Evolutionary conservation across 2,888 invertebrate genomes (phyloP), one percentile per base, ranked within the genome.

Genomic region (Synanthedon formicaeformis): DNA sequence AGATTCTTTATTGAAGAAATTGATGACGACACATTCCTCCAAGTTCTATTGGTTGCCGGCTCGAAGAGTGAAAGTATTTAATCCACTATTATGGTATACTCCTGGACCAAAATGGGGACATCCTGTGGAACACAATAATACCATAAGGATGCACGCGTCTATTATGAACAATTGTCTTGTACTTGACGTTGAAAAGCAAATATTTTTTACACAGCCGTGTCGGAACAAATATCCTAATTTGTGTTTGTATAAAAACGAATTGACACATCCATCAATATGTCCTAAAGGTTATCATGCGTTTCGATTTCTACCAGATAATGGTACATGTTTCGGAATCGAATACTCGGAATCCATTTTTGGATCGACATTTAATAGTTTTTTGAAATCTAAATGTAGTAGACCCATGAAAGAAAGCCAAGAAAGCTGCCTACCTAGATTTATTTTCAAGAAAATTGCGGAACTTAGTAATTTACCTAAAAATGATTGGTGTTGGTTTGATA

Each of bases 41-140:
- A 68, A 66, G 57, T 75, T 69, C 55, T 81, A 71, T 61, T 90
- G 90, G 90, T 60, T 90, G 53, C 90, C 90, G 13, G 80, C 83
- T 3, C 73, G 73, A 50, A 75, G 89, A 45, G 60, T 65, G n/a
- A 77, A 76, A 51, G 57, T 69, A 41, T 88, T 81, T 57, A 75
- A 78, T 55, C 88, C 88, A 16, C 61, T 88, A 13, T 71, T 78
- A 6, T 88, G 89, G 83, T 67, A 71, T 16, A 77, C 88, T 53
- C 89, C 89, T 1, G 90, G 90, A 4, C 75, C 78, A 5, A 75
- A 80, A 57, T 83, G 83, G 82, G 76, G 81, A 18, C 62, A 60
- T 55, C 57, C 50, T 13, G 67, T 84, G 1, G 55, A 60, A 57
- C 52, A 56, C 1, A 71, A 65, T 51, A 58, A 66, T 41, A 56